Evolutionary conservation across 53 echinoderm and acorn worm genomes (phyloP), one percentile per base, ranked within the genome.

Genomic region (Hippasteria phrygiana): DNA sequence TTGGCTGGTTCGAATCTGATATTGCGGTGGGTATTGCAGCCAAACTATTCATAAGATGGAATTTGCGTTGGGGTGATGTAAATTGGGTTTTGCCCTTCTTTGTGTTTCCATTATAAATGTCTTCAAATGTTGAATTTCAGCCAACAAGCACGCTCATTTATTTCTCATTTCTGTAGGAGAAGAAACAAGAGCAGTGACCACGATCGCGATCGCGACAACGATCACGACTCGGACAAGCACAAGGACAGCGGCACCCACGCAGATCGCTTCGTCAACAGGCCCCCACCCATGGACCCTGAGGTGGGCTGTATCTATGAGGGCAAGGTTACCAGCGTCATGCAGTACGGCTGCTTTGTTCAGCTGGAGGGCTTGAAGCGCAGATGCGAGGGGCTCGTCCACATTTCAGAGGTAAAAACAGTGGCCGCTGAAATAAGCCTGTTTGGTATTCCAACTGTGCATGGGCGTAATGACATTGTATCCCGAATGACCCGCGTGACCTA

Each of bases 321-420:
- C 55, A 98, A 98, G 55, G 95, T 98, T 47, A 95, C 95, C 14
- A 98, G 95, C 31, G 92, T 98, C 70, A 98, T 98, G 98, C 94
- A 95, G 88, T 98, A 93, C 79, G 98, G 98, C n/a, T 98, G 98
- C 81, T 98, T 98, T 62, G 98, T 98, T 12, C 98, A 98, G 73
- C 91, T 98, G 13, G 95, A 93, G 78, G 93, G 93, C 11, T 90
- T 98, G 4, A 91, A 94, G 42, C 89, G 92, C 42, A 56, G 98
- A 73, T 98, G 98, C 53, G 98, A 98, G 43, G 98, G 98, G 2
- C 91, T 98, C n/a, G 98, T 98, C 22, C 98, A 98, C 82, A 95
- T 98, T 37, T 98, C 98, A 51, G 95, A 98, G 98, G 98, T 98
- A 87, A 87, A 71, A 42, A 11, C 18, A 14, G 36, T 17, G 13